Conservation (phyloP, 1,140 invertebrate species). For the Diploscapter pachys region DNA sequence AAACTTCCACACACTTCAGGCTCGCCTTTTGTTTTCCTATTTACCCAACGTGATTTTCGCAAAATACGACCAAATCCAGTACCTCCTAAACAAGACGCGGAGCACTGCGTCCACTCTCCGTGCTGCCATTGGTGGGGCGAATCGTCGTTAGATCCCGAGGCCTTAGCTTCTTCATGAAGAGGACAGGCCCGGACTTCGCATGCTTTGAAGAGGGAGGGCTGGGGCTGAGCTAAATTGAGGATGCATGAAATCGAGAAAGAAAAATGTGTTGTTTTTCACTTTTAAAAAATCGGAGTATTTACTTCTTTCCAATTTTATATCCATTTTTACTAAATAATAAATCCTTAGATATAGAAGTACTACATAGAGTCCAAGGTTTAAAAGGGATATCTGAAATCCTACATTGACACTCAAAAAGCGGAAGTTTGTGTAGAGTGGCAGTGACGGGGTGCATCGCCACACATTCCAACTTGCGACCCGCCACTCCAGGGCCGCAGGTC, state of each 20-base stretch:
- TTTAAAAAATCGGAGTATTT: not conserved
- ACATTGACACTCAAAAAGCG: constrained; percentile 55
- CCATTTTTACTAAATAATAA: not conserved
- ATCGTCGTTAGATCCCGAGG: constrained; percentile 11
- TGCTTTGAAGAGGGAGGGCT: constrained; percentile 49
- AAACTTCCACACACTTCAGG: constrained; percentile 81
- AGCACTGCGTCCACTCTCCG: constrained; percentile 76
- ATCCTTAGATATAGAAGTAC: not conserved
- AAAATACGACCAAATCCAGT: constrained; percentile 9
- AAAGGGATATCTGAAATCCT: not conserved
- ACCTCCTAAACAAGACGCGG: constrained; percentile 84
- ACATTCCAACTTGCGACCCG: constrained; percentile 73
- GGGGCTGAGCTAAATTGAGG: constrained; percentile 24
- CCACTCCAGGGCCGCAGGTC: constrained; percentile 68
- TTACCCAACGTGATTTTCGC: constrained; percentile 37
- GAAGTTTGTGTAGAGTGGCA: constrained; percentile 42
- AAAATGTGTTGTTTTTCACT: constrained; percentile 1
- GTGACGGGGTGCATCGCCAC: constrained; percentile 54
- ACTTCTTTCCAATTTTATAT: not conserved
- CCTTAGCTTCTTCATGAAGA: constrained; percentile 27
- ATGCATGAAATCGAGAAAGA: constrained; percentile 1
- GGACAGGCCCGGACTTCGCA: constrained; percentile 42
- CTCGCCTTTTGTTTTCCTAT: constrained; percentile 78
- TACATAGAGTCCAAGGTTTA: not conserved
- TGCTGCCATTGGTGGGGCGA: constrained; percentile 60